A percentile compares a stretch with the other conserved stretches of the same genome.
Evolutionary conservation across 2,113 vertebrate genomes (phyloP).

Genomic region (Cricetomys ansorgei): DNA sequence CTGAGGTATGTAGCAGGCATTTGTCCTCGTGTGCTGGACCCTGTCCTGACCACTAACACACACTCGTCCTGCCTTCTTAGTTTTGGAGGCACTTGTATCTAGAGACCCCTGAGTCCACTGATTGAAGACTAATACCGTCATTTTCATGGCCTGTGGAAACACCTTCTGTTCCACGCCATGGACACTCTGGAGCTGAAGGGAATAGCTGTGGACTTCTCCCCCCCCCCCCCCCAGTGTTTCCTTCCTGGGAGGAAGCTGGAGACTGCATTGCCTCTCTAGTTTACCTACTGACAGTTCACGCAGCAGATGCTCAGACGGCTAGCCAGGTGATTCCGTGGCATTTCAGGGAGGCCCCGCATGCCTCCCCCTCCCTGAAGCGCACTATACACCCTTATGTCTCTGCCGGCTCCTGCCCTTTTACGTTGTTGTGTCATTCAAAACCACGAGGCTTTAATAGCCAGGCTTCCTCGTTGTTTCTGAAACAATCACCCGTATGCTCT

Average conservation of each 20-base stretch:
- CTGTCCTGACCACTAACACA: neutral
- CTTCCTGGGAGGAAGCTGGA: neutral
- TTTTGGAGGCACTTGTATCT: neutral
- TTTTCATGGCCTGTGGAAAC: slow-evolving; percentile 45
- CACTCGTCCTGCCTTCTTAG: neutral
- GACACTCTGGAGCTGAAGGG: neutral
- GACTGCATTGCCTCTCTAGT: neutral
- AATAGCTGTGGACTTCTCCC: too few species aligned
- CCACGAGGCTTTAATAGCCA: slow-evolving; percentile 73
- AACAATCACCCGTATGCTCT: slow-evolving; percentile 64
- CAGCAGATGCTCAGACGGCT: neutral
- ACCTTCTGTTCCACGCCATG: neutral
- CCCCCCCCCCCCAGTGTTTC: neutral
- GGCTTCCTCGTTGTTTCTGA: slow-evolving; percentile 61
- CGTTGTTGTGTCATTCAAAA: slow-evolving; percentile 55
- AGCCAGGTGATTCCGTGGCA: neutral
- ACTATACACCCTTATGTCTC: slow-evolving; percentile 54
- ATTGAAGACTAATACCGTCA: neutral
- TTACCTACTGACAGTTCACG: neutral
- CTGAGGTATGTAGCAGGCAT: neutral
- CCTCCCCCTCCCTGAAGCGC: neutral
- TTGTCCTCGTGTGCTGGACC: neutral
- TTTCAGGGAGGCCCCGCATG: neutral
- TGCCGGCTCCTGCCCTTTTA: slow-evolving; percentile 71
- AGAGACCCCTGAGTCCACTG: neutral